Base-by-base conservation (phyloP, 1,140 invertebrate genomes). In the Diorhabda sublineata region DNA sequence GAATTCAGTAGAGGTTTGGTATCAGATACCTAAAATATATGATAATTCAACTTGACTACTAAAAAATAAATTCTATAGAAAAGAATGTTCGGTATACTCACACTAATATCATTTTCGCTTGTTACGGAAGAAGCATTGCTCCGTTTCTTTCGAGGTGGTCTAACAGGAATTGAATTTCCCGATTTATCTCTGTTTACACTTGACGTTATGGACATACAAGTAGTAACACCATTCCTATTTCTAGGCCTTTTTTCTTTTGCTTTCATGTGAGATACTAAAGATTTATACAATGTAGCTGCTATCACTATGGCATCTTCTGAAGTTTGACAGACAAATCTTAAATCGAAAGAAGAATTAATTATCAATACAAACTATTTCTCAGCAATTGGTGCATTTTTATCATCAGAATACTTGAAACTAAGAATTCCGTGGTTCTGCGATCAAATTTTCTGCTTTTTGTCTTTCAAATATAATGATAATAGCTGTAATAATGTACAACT, bases 291-390 rank as follows among this genome's bases (percentile, higher is more conserved):
- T 63, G 93, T 95, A 5, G 93, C 93, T 1, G 94, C 94, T 67
- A 95, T 92, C 0, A 93, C 92, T 44, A 96, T 91, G 42, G 94
- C 93, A 69, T 96, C 93, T 81, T 96, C 93, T 8, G 92, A 89
- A 73, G 86, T 89, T 76, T 90, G 89, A 82, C 94, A 96, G 67
- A 93, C 91, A 82, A 96, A 97, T 9, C 75, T 76, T 63, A 44
- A 68, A 69, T 52, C 6, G 6, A 52, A 52, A 52, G n/a, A 8
- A 52, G 47, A 8, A 8, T 8, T 52, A 52, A 52, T 52, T 52
- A 52, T 52, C 56, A 57, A 57, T 2, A 41, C 6, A 64, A 63
- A 45, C 57, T 42, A 45, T 7, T 47, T 8, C 26, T 26, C 26
- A 26, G 1, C 26, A 26, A 26, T 26, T 26, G 26, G 26, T 26